Base-by-base conservation (phyloP, 1,140 invertebrate genomes). In the Paraescarpia echinospica region DNA sequence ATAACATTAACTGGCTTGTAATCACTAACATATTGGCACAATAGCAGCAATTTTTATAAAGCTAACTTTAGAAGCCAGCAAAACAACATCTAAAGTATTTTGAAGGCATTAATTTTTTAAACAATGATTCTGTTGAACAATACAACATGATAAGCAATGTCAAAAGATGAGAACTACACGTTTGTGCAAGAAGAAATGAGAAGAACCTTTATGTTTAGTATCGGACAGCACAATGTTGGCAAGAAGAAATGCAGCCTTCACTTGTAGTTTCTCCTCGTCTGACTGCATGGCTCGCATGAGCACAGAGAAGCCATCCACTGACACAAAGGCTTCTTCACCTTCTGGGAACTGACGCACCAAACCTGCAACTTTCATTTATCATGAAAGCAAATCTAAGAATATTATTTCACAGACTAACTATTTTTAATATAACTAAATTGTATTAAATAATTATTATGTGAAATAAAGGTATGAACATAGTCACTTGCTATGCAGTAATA, bases 181-280 rank as follows among this genome's bases (percentile, higher is more conserved):
- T 48, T n/a, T 91, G 9, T 1, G 31, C 31, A 91, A 48, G 22
- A 31, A 35, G 27, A 48, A 35, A 48, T 8, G 59, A 77, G 59
- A 77, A 18, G 27, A 77, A 77, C 59, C 59, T 77, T 48, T 33
- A 34, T 33, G 59, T 92, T 34, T 35, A 12, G 34, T 91, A 34
- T 33, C 34, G 91, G 35, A 34, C 89, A 33, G 33, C 31, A 41
- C 34, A 34, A 90, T 33, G 33, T n/a, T 35, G 1, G 31, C 89
- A 27, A 98, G 95, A 51, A 98, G 96, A 95, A 98, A 98, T 14
- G 97, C 97, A 8, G 97, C 97, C 95, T 98, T 98, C 1, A 97
- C 97, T 94, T 97, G 96, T 4, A 98, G 95, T 93, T 97, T 97
- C 92, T 97, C 96, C 33, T 97, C 95, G 0, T 96, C 94, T 59